Conservation (phyloP, 1,140 invertebrate species). For the Melanaphis sacchari region DNA sequence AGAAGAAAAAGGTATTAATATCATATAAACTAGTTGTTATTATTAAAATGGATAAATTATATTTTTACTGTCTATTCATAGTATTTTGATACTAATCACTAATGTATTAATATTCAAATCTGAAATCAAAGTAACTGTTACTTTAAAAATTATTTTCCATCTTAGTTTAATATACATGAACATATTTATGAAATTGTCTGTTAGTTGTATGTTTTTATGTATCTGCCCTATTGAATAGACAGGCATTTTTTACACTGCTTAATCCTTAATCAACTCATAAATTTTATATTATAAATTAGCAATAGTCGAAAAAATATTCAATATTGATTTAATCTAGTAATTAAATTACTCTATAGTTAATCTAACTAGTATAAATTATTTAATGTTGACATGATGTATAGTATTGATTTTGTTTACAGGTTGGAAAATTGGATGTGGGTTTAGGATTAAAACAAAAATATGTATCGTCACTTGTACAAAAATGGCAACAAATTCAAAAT, state of each 20-base stretch:
- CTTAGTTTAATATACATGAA: not conserved
- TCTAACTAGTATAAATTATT: not conserved
- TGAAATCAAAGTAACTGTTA: too few relatives aligned
- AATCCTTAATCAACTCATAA: not conserved
- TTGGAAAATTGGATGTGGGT: conserved; percentile 47
- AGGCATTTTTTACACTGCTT: not conserved
- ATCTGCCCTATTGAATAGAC: not conserved
- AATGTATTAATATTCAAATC: not conserved
- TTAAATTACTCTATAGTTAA: not conserved
- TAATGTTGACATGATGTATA: not conserved
- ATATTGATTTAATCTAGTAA: not conserved
- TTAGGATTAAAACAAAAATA: conserved; percentile 46
- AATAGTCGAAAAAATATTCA: not conserved
- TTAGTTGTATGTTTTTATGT: not conserved
- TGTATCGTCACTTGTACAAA: conserved; percentile 42
- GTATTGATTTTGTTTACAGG: not conserved
- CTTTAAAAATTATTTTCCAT: too few relatives aligned
- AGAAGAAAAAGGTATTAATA: conserved; percentile 43
- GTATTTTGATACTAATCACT: not conserved
- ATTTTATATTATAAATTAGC: not conserved
- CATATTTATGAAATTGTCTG: not conserved
- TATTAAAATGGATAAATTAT: not conserved
- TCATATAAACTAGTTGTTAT: not conserved
- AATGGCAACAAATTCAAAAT: conserved; percentile 56
- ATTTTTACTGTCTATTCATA: not conserved